These are phyloP conservation scores for Lepidocyrtinus sp. DNA, from an alignment of 2,888 invertebrate species.

Conservation along the genomic window DNA sequence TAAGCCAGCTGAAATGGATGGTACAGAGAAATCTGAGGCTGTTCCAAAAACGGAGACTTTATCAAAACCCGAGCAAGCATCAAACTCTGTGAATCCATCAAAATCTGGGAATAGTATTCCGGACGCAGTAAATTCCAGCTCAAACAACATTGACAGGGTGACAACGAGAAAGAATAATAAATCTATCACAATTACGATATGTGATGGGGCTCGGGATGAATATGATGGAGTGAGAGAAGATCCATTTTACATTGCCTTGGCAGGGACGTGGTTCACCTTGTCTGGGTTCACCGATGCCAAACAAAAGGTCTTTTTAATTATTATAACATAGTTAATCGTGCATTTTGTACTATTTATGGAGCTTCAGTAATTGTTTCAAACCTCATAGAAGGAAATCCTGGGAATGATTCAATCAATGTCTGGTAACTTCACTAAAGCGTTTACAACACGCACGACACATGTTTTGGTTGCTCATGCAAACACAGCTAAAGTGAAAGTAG, in stretches of 20 bases:
- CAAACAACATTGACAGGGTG: too few species aligned
- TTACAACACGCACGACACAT: slow-evolving; percentile 34
- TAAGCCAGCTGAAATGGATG: too few species aligned
- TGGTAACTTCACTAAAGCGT: slow-evolving; percentile 21
- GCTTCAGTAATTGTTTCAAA: not conserved
- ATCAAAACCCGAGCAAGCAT: too few species aligned
- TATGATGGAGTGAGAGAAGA: not conserved
- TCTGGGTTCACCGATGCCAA: not conserved
- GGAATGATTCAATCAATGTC: slow-evolving; percentile 31
- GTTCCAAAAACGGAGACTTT: too few species aligned
- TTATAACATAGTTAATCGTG: not conserved
- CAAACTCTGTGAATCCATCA: too few species aligned
- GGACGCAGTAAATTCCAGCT: too few species aligned
- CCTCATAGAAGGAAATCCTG: not conserved
- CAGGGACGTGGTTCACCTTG: not conserved
- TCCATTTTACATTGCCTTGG: not conserved
- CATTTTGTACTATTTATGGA: not conserved
- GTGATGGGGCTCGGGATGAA: not conserved
- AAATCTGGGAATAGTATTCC: too few species aligned
- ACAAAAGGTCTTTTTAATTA: slow-evolving; percentile 3
- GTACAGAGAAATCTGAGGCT: too few species aligned
- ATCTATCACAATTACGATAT: not conserved
- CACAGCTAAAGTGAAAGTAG: slow-evolving; percentile 35
- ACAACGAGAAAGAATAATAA: too few species aligned
- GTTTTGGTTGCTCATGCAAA: slow-evolving; percentile 40